Conservation (phyloP, 2,888 invertebrate species). For the Adela reaumurella region DNA sequence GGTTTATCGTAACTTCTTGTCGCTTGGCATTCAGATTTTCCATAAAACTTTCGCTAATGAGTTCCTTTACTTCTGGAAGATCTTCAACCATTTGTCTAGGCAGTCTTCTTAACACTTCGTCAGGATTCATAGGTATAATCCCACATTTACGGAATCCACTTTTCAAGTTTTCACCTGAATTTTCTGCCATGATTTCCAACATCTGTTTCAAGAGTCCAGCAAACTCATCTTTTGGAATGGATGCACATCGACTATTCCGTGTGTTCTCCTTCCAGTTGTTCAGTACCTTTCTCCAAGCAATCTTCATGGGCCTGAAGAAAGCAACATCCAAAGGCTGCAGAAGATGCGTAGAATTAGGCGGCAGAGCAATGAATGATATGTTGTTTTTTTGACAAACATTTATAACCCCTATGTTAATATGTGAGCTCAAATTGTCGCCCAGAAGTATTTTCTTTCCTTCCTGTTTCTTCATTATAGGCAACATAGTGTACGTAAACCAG, state of each 20-base stretch:
- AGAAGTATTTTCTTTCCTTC: constrained; percentile 17
- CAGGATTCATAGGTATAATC: constrained; percentile 10
- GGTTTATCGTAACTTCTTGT: constrained; percentile 1
- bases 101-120: background rate
- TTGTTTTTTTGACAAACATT: constrained; percentile 19
- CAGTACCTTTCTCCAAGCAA: constrained; percentile 13
- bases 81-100: background rate
- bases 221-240: constrained; percentile 14
- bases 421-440: constrained; percentile 18
- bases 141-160: constrained; percentile 13
- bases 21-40: background rate
- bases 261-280: constrained; percentile 12
- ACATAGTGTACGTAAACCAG: constrained; percentile 7
- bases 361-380: constrained; percentile 22
- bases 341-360: constrained; percentile 20
- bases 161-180: constrained; percentile 7
- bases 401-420: constrained; percentile 15
- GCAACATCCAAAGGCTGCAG: constrained; percentile 19
- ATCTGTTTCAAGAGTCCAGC: constrained; percentile 10
- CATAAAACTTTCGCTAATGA: constrained; percentile 2
- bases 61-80: background rate
- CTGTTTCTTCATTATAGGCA: constrained; percentile 5
- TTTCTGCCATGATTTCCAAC: constrained; percentile 9
- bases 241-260: constrained; percentile 10
- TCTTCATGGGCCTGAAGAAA: constrained; percentile 18